Base-by-base conservation (phyloP, 2,797 vertebrate species). In the Tympanoctomys barrerae region DNA sequence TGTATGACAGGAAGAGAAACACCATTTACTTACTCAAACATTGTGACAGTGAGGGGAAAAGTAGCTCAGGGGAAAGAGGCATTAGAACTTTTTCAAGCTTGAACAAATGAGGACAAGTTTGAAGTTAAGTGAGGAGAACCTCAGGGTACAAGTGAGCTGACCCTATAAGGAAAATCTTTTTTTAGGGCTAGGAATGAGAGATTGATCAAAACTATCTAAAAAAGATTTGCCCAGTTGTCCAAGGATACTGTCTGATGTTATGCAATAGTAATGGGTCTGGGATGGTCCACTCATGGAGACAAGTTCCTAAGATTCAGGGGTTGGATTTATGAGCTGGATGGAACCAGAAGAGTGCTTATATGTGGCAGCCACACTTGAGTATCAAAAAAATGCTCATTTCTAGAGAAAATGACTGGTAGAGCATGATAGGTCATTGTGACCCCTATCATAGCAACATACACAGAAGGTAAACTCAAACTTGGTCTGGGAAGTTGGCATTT, bases 401-500 rank as follows among this genome's bases (percentile, higher is more conserved):
- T 57, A 5, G 36, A 9, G 31, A 91, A 62, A 16, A 70, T 19
- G 87, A 13, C 33, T 59, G 16, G 12, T 18, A 8, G 21, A 62
- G 2, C 13, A 70, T 16, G 36, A 19, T 26, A 3, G 24, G 26
- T 8, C 2, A 2, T 28, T 11, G 31, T 1, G 4, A 10, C 13
- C 14, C 59, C 19, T 62, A 61, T 49, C 0, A 5, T n/a, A 31
- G 26, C 54, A 78, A 7, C 1, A 1, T 79, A 87, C 49, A 77
- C n/a, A 94, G 46, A 33, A 95, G 39, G 61, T 85, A 26, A 31
- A 49, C 39, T 77, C 31, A 52, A 39, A 61, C 14, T 4, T 18
- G 59, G 66, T 21, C 21, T 70, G 24, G 12, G 22, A 95, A 70
- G 42, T 64, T 96, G 54, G 14, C 19, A 36, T 1, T 18, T 46